Percentiles rank a stretch among this genome's conserved stretches.
These are phyloP conservation scores for Baryphthengus martii DNA, from an alignment of 2,113 vertebrate genomes.

Conservation along the genomic window DNA sequence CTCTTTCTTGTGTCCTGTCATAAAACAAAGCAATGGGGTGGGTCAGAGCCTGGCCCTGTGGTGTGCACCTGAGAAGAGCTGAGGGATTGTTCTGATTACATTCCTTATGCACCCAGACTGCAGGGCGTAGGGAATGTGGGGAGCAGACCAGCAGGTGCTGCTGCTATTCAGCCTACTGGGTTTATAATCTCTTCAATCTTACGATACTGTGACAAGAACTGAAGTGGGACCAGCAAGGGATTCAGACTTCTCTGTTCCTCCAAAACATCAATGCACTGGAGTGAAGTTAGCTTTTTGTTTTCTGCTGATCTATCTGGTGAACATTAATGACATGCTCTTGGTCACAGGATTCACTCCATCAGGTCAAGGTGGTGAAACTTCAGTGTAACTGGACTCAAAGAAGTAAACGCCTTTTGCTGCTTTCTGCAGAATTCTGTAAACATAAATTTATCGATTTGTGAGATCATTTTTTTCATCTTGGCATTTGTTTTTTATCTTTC, in stretches of 20 bases:
- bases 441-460: not conserved
- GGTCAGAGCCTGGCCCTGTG: not conserved
- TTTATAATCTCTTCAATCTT: not conserved
- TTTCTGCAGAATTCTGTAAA: not conserved
- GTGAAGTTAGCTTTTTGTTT: not conserved
- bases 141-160: not conserved
- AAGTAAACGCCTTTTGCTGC: not conserved
- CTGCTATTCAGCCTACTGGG: not conserved
- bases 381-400: not conserved
- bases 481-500: constrained; percentile 26
- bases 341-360: not conserved
- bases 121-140: not conserved
- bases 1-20: not conserved
- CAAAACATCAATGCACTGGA: not conserved
- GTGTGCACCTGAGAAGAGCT: not conserved
- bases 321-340: not conserved
- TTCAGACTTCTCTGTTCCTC: not conserved
- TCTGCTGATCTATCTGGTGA: not conserved
- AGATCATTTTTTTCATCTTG: not conserved
- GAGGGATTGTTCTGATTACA: not conserved
- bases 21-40: not conserved
- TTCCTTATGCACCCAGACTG: not conserved
- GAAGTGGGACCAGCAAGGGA: not conserved
- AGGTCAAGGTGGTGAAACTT: not conserved
- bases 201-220: not conserved